phyloP scores from a whole-genome alignment of 64 coral and sea anemone species.

The Actinia equina region DNA sequence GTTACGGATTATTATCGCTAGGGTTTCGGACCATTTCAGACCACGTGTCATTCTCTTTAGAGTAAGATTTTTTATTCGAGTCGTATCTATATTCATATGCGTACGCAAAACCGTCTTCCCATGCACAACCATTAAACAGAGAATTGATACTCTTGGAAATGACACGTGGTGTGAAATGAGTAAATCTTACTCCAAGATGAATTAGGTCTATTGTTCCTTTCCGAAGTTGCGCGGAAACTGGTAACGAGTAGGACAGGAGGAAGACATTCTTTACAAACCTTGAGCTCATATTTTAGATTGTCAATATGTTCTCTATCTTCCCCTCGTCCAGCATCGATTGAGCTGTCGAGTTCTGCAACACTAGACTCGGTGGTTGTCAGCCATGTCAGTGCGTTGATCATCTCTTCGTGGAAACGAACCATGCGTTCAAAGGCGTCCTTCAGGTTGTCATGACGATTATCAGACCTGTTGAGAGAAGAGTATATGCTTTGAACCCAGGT shows the following conservation, averaged over 20 bases:
- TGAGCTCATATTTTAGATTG: conserved; percentile 74
- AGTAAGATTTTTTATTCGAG: no score
- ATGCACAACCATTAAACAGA: no score
- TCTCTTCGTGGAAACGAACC: conserved; percentile 92
- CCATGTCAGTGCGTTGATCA: conserved; percentile 94
- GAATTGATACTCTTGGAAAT: no score
- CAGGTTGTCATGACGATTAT: conserved; percentile 71
- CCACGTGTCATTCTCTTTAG: no score
- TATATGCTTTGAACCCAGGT: background rate
- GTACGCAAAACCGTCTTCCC: no score
- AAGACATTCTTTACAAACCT: conserved; percentile 22
- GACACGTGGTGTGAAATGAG: no score
- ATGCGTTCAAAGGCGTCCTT: conserved; percentile 90
- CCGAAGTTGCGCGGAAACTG: no score
- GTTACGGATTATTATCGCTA: no score
- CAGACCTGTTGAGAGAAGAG: conserved; percentile 54
- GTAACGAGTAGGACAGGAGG: background rate
- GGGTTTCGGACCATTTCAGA: no score
- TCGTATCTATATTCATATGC: no score
- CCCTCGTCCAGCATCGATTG: conserved; percentile 68
- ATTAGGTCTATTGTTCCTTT: no score
- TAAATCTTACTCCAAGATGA: no score
- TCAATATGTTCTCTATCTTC: conserved; percentile 73
- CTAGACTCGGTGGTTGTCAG: conserved; percentile 87
- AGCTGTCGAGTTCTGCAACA: conserved; percentile 90